Base-by-base conservation (phyloP, 1,140 invertebrate species). In the Drosophila busckii region DNA sequence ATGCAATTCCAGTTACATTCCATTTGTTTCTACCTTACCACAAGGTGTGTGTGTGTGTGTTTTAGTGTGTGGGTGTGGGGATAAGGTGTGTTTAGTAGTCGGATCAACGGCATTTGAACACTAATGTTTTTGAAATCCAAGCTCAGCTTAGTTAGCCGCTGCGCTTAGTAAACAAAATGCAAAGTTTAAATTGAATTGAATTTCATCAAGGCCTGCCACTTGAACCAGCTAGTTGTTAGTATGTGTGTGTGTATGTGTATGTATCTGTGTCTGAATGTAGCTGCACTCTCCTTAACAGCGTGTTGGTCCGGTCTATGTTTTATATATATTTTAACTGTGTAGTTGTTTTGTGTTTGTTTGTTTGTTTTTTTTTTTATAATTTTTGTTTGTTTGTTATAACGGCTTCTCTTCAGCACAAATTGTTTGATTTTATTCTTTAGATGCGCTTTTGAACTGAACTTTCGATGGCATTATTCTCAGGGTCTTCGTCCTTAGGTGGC, bases 361-460 rank as follows among this genome's bases (percentile, higher is more conserved):
- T n/a, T n/a, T n/a, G n/a, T n/a, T n/a, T n/a, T n/a, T n/a, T n/a
- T n/a, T n/a, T n/a, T n/a, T n/a, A n/a, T n/a, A n/a, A n/a, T n/a
- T n/a, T n/a, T n/a, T n/a, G n/a, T n/a, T n/a, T n/a, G n/a, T n/a
- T 62, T 65, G 12, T 12, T 46, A 38, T 59, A 50, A 42, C 68
- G 53, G 68, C 68, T 76, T 59, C 65, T 76, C 32, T 59, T 38
- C 49, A 63, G 52, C 50, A 58, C 46, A 61, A 56, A 41, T 61
- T 62, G 50, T 35, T 26, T 44, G 12, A 9, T 5, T 15, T 44
- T 44, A 9, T 15, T 29, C 40, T 62, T 84, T 84, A 84, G 53
- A 84, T 76, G 50, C 82, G 71, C 59, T 84, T 84, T 67, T 80
- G 80, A 70, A 84, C 80, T 48, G 80, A 84, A n/a, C n/a, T n/a